Percentiles rank a stretch among this genome's conserved stretches.
Evolutionary conservation across 2,113 vertebrate species (phyloP).

Genomic region (Vidua chalybeata): DNA sequence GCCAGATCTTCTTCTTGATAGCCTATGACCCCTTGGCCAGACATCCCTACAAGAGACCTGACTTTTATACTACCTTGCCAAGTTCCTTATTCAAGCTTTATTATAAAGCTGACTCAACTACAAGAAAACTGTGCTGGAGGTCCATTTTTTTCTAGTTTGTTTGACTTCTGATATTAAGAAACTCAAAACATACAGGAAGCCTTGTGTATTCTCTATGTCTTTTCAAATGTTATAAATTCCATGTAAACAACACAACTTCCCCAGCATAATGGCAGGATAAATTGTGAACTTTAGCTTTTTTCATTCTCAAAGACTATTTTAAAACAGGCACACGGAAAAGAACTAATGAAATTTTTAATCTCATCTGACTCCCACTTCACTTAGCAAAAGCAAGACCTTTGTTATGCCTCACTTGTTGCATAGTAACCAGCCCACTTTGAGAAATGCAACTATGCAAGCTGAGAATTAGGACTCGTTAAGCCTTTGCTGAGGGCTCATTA

Average conservation of each 20-base stretch:
- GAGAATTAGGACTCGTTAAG: slow-evolving; percentile 54
- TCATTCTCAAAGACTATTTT: neutral
- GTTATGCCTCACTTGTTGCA: slow-evolving; percentile 31
- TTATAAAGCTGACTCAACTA: neutral
- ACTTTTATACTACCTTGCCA: neutral
- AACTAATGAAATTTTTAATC: slow-evolving; percentile 18
- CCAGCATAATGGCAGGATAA: neutral
- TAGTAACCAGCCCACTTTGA: slow-evolving; percentile 16
- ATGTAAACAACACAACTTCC: neutral
- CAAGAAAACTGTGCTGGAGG: neutral
- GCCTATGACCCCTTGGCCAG: neutral
- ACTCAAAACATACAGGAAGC: neutral
- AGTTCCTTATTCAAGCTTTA: neutral
- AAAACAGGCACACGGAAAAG: neutral
- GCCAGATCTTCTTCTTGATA: neutral
- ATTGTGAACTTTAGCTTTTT: neutral
- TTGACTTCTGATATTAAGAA: neutral
- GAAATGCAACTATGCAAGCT: slow-evolving; percentile 11
- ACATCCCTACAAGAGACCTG: neutral
- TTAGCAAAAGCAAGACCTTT: neutral
- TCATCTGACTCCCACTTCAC: neutral
- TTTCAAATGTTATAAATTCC: neutral
- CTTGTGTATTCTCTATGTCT: neutral
- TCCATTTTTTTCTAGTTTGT: neutral
- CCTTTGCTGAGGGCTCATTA: slow-evolving; percentile 50